Percentiles rank a stretch among this genome's conserved stretches.
Conservation (phyloP, 2,888 invertebrate species). For the Leuctra nigra region DNA sequence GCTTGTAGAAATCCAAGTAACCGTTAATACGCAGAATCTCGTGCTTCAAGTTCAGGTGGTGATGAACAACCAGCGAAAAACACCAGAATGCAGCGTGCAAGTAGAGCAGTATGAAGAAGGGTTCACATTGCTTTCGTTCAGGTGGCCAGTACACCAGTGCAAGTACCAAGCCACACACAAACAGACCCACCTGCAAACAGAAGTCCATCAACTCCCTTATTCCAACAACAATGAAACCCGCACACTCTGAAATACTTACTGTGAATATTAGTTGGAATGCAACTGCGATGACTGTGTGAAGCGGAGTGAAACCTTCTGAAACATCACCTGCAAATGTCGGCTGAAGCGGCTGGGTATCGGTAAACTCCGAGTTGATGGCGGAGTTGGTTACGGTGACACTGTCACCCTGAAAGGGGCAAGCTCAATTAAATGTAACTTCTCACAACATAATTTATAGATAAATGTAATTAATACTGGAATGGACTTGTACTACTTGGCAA, state of each 20-base stretch:
- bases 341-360: constrained; percentile 14
- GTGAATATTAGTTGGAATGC: constrained; percentile 8
- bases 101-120: constrained; percentile 18
- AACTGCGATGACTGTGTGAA: constrained; percentile 12
- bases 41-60: constrained; percentile 9
- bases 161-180: not conserved
- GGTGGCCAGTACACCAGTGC: constrained; percentile 16
- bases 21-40: constrained; percentile 10
- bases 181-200: not conserved
- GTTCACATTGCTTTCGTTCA: constrained; percentile 15
- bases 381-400: no score
- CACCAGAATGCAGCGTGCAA: constrained; percentile 18
- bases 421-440: no score
- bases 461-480: no score
- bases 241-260: constrained; percentile 11
- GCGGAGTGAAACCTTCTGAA: constrained; percentile 5
- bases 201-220: no score
- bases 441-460: no score
- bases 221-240: no score
- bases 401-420: no score
- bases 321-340: not conserved
- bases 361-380: no score
- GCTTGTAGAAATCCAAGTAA: constrained; percentile 13
- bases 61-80: constrained; percentile 16
- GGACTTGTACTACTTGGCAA: no score